Base-by-base conservation (phyloP, 2,888 invertebrate genomes). In the Vandiemenella viatica region DNA sequence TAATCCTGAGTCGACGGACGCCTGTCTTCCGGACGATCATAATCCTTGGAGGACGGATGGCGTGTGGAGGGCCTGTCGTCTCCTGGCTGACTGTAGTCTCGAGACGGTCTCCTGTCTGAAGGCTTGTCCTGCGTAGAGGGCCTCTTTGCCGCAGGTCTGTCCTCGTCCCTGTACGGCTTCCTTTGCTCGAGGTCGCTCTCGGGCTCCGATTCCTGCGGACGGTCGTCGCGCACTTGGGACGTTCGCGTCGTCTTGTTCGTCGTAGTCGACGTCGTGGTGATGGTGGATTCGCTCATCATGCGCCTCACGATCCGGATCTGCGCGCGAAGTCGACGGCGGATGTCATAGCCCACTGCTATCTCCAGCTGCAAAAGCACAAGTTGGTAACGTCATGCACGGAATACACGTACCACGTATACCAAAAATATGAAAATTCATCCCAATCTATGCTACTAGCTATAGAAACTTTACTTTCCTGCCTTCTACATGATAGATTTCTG, bases 301-400 rank as follows among this genome's bases (percentile, higher is more conserved):
- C 80, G 79, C 62, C 77, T 81, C 7, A 83, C 79, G 16, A 81
- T 63, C 53, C 86, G 73, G 52, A 87, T 83, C 65, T 86, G 85
- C 3, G 82, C 74, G 53, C 87, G 73, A 48, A 88, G 82, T 56
- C 82, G 75, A 53, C 84, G 75, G 57, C 87, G 70, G 59, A 84
- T 74, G 61, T 87, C 86, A 63, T 87, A 87, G 53, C 79, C 79
- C 48, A 76, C 76, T 50, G 83, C 80, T 60, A 78, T 79, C 67
- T 84, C 82, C 64, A 86, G 68, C 78, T 82, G 69, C 59, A 73
- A 73, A 58, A 54, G n/a, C 10, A 32, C 10, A 13, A 32, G 10
- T 32, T 13, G 13, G 5, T 4, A n/a, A n/a, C n/a, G n/a, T n/a
- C n/a, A n/a, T n/a, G n/a, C n/a, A n/a, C n/a, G n/a, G n/a, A n/a